Base-by-base conservation (phyloP, 2,888 invertebrate species). In the Temnothorax ravouxi region DNA sequence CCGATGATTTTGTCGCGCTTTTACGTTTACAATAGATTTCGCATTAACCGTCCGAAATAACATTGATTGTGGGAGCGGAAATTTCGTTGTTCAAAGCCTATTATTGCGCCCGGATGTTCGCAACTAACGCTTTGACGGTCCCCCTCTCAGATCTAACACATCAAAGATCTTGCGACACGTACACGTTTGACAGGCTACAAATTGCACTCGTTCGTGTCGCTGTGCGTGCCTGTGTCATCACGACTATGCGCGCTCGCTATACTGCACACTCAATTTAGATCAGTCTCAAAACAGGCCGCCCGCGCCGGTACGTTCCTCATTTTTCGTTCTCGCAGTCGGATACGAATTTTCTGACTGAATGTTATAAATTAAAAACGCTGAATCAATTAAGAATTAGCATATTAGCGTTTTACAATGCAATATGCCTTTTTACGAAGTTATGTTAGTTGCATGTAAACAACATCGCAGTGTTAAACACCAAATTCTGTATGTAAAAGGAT, bases 31-130 rank as follows among this genome's bases (percentile, higher is more conserved):
- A 47, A n/a, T 56, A 6, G 15, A 56, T 77, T 18, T 34, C 29
- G 44, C 29, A 34, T 44, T 21, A 11, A 21, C 9, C 29, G 11
- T 56, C 9, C 72, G 62, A 86, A 82, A 79, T 64, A 77, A 83
- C 83, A 79, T 74, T 54, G 84, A 85, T 85, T 44, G 74, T 62
- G 38, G 67, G 61, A 69, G 84, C 64, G 83, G 69, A 52, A 72
- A 81, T 84, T 87, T 91, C 66, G 88, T 84, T 87, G 87, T 84
- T 88, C 74, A 87, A 88, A 89, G 84, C 83, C 88, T 84, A 91
- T 90, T 90, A 88, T 77, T 50, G 77, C n/a, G 86, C 61, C 90
- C 90, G 90, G 90, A 90, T 91, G 90, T 87, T 88, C 79, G 89
- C 84, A 90, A 91, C 90, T 90, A 90, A 88, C 88, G 85, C 87